phyloP scores from a whole-genome alignment of 2,888 invertebrate species.

The Tetranychus piercei region DNA sequence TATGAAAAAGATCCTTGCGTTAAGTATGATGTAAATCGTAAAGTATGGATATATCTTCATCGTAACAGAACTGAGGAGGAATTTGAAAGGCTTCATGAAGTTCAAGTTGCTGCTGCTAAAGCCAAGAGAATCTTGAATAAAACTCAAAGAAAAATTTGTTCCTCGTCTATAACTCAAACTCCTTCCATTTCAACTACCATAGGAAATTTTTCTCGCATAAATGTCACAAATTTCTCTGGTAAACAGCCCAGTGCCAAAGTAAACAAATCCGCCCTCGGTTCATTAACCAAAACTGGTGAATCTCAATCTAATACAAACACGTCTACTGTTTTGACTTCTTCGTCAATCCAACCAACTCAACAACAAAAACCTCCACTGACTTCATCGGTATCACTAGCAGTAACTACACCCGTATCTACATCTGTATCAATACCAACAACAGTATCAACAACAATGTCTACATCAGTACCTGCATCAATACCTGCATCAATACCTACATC shows the following conservation, averaged over 20 bases:
- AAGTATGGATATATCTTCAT: constrained; percentile 89
- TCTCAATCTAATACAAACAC: not conserved
- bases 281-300: not conserved
- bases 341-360: not conserved
- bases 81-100: constrained; percentile 38
- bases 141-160: constrained; percentile 4
- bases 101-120: constrained; percentile 35
- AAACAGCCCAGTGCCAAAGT: not conserved
- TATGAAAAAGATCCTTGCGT: constrained; percentile 81
- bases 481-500: not conserved
- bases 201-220: not conserved
- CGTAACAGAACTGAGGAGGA: constrained; percentile 47
- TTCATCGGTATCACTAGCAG: not conserved
- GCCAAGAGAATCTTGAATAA: constrained; percentile 29
- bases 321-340: not conserved
- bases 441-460: not conserved
- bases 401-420: not conserved
- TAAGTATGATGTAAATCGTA: constrained; percentile 71
- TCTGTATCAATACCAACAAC: not conserved
- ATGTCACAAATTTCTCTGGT: not conserved
- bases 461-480: not conserved
- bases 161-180: not conserved
- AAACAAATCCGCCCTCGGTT: not conserved
- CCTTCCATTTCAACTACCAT: not conserved
- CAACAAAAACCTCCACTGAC: not conserved